Evolutionary conservation across 2,113 vertebrate genomes (phyloP), one percentile per base, ranked within the genome.

Genomic region (Sturnus vulgaris): DNA sequence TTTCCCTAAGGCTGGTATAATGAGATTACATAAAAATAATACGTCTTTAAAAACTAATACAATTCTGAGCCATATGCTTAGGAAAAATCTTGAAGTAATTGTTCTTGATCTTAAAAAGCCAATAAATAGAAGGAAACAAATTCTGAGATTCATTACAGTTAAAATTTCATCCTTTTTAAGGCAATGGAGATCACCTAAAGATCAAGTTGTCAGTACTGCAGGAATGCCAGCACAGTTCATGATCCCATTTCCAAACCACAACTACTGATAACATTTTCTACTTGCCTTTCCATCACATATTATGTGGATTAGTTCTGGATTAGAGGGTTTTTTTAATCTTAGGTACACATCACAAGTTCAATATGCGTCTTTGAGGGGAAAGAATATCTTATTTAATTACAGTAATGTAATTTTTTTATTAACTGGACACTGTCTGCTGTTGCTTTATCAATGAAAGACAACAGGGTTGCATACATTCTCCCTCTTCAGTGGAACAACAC

Each of bases 21-120:
- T 94, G 75, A 95, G 93, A 96, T 96, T 95, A 95, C 87, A 93
- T 46, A 88, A 93, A 91, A 95, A 91, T 85, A 95, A 95, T 90
- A 79, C 70, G 30, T 92, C 89, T 95, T 93, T 95, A 61, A 94
- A 93, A 97, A 92, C 55, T 66, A 95, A 93, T 91, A 87, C 70
- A 71, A 77, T 92, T 93, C 91, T 95, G 87, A 93, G 70, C 81
- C 91, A 87, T 82, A 85, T 70, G 91, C 91, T 93, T 78, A 47
- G 73, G 31, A 88, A 80, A 75, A 84, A 76, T 66, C 72, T 64
- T 70, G 49, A 92, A 80, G 28, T 50, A 68, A 84, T 91, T 78
- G 77, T 68, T 78, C 72, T 77, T 84, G 35, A 82, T 92, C 37
- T 61, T 92, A 57, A 85, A 87, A 87, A 61, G 60, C 21, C 86